phyloP scores from a whole-genome alignment of 2,888 invertebrate species.

The Sylvicola cinctus region DNA sequence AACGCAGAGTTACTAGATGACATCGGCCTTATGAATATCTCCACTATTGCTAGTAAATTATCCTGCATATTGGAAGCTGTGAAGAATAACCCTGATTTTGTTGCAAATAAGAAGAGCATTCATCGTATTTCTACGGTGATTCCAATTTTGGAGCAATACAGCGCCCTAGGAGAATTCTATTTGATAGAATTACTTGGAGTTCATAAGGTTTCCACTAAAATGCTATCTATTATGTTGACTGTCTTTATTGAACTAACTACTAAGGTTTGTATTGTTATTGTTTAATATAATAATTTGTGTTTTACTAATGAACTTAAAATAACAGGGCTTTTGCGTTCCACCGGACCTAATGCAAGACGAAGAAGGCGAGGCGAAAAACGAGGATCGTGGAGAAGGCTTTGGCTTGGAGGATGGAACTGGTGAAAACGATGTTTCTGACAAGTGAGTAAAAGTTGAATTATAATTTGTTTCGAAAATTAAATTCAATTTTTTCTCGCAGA shows the following conservation, averaged over 20 bases:
- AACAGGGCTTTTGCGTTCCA: constrained; percentile 78
- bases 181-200: constrained; percentile 56
- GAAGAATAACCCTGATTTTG: constrained; percentile 23
- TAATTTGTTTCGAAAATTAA: neutral
- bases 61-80: constrained; percentile 24
- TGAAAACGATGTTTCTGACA: constrained; percentile 86
- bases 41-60: constrained; percentile 25
- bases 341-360: constrained; percentile 61
- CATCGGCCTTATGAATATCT: constrained; percentile 34
- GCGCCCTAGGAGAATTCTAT: constrained; percentile 54
- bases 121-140: constrained; percentile 17
- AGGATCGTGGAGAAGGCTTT: constrained; percentile 47
- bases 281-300: neutral
- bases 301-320: constrained; percentile 1
- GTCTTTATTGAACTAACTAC: constrained; percentile 66
- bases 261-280: constrained; percentile 26
- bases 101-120: constrained; percentile 7
- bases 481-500: constrained; percentile 5
- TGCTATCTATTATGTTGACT: constrained; percentile 59
- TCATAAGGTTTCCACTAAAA: constrained; percentile 61
- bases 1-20: constrained; percentile 40
- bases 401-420: constrained; percentile 82
- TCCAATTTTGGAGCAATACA: constrained; percentile 60
- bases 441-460: constrained; percentile 12
- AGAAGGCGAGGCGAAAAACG: constrained; percentile 35